phyloP scores from a whole-genome alignment of 2,888 invertebrate genomes.

The Tridacna gigas region DNA sequence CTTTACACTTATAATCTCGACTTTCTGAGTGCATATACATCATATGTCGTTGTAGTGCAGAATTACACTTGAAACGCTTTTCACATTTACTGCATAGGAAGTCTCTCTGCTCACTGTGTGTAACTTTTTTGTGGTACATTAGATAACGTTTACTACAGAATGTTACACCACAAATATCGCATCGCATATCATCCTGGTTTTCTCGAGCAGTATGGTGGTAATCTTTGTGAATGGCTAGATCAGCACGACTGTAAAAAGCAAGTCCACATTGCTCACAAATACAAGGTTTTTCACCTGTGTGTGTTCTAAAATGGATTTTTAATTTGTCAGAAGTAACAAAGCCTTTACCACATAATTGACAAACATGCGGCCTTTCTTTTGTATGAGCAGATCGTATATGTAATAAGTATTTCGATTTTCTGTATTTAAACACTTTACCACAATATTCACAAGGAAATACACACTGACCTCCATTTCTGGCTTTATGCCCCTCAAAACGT shows the following conservation, averaged over 20 bases:
- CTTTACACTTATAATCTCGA: conserved; percentile 34
- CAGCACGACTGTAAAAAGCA: conserved; percentile 43
- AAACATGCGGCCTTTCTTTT: conserved; percentile 47
- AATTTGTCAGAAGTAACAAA: conserved; percentile 56
- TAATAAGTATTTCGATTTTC: conserved; percentile 41
- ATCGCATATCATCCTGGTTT: conserved; percentile 28
- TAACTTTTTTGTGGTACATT: conserved; percentile 51
- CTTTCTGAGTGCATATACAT: conserved; percentile 50
- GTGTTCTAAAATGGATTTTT: conserved; percentile 48
- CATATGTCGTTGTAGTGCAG: conserved; percentile 41
- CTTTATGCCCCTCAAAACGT: conserved; percentile 42
- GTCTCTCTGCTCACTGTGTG: conserved; percentile 43
- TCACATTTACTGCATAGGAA: conserved; percentile 43
- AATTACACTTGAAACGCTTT: conserved; percentile 49
- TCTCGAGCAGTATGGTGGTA: conserved; percentile 44
- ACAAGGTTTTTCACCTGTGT: conserved; percentile 57
- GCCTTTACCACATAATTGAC: conserved; percentile 52
- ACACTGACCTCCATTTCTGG: conserved; percentile 50
- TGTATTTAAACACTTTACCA: conserved; percentile 46
- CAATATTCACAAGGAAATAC: conserved; percentile 52
- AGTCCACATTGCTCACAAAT: conserved; percentile 56
- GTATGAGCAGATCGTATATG: conserved; percentile 52
- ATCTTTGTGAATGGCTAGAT: conserved; percentile 42
- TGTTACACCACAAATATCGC: conserved; percentile 45
- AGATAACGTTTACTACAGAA: conserved; percentile 54